A percentile compares a stretch with the other conserved stretches of the same genome.
Evolutionary conservation across 2,888 invertebrate genomes (phyloP).

Genomic region (Oegoconia quadripuncta): DNA sequence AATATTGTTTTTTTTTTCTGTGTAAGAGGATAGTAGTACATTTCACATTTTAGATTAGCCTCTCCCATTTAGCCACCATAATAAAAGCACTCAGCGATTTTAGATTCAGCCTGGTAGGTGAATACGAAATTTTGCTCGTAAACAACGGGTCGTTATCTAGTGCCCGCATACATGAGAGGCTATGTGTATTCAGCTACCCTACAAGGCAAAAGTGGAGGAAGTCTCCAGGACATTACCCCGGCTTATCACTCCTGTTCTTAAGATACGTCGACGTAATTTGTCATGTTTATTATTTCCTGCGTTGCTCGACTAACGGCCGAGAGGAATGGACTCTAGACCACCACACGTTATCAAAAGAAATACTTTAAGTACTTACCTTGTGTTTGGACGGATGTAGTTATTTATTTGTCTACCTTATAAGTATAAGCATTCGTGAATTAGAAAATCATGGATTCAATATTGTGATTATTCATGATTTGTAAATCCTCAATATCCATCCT

Average conservation of each 20-base stretch:
- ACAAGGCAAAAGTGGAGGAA: conserved; percentile 25
- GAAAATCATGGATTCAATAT: too few relatives aligned
- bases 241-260: conserved; percentile 42
- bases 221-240: conserved; percentile 51
- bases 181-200: conserved; percentile 5
- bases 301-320: conserved; percentile 23
- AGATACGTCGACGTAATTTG: conserved; percentile 38
- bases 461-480: too few relatives aligned
- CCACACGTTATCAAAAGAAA: conserved; percentile 22
- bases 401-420: too few relatives aligned
- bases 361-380: neutral
- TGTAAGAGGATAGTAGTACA: too few relatives aligned
- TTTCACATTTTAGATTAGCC: too few relatives aligned
- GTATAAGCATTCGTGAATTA: too few relatives aligned
- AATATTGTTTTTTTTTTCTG: too few relatives aligned
- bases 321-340: conserved; percentile 32
- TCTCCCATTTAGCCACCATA: too few relatives aligned
- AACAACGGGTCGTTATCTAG: conserved; percentile 13
- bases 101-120: too few relatives aligned
- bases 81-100: too few relatives aligned
- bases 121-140: conserved; percentile 6
- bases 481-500: too few relatives aligned
- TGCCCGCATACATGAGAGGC: conserved; percentile 10
- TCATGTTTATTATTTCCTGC: conserved; percentile 43
- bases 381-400: too few relatives aligned